Evolutionary conservation across 2,888 invertebrate genomes (phyloP), one percentile per base, ranked within the genome.

Genomic region (Sycophila texana): DNA sequence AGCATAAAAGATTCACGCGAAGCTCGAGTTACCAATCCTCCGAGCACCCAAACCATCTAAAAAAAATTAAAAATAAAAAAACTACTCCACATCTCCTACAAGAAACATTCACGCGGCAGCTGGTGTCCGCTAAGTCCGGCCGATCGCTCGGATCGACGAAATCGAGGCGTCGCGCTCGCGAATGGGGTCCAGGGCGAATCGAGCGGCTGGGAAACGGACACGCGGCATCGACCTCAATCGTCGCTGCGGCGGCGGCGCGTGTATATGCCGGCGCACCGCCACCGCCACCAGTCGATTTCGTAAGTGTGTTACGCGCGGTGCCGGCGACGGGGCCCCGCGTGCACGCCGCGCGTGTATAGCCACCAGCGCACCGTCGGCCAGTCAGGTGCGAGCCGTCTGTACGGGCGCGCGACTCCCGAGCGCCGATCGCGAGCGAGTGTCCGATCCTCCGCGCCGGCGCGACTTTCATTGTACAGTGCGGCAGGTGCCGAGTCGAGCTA

Each of bases 311-410:
- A 66, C 70, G 26, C n/a, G 26, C n/a, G 7, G 1, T 26, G 26
- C 26, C 65, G 57, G 47, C 70, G 30, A 72, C 51, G 61, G 55
- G 18, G 53, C 58, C 58, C 53, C 68, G 51, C 61, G 51, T 65
- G 65, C 49, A 58, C 58, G 65, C 39, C 4, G 7, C 7, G 39
- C 39, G 39, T 7, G 39, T 7, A 77, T n/a, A n/a, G n/a, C 65
- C 57, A 58, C 30, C 30, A 2, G 14, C 55, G 30, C 30, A 10
- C n/a, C 30, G n/a, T 1, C 57, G 47, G 67, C 20, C 79, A 75
- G 79, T 79, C 79, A 68, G 30, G 75, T 71, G 79, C 75, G 72
- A 75, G 71, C 72, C 26, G 72, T 71, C 63, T 26, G 22, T 20
- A 70, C 55, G 30, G 30, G 51, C 30, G 22, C 75, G 71, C 72